A percentile compares a stretch with the other conserved stretches of the same genome.
phyloP scores from a whole-genome alignment of 2,113 vertebrate species.

The Todiramphus chloris region DNA sequence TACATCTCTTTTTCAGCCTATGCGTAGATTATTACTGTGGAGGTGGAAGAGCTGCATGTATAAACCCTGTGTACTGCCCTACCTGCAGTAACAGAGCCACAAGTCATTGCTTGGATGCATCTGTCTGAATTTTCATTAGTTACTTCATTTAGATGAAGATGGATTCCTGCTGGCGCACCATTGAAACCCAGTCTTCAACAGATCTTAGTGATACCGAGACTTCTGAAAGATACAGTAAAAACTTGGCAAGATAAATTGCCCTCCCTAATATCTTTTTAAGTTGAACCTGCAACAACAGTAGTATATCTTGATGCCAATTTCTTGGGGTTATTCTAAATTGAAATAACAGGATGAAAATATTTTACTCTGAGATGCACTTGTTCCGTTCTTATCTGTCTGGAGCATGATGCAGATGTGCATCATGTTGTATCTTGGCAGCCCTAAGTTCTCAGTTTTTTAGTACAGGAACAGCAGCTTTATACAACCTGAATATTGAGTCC shows the following conservation, averaged over 20 bases:
- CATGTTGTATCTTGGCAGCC: background rate
- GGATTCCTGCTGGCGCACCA: background rate
- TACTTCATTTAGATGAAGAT: background rate
- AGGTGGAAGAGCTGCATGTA: background rate
- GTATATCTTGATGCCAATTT: background rate
- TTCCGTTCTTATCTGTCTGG: background rate
- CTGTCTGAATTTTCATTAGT: constrained; percentile 31
- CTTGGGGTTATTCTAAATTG: background rate
- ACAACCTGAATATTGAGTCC: background rate
- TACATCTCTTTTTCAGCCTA: background rate
- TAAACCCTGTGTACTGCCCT: background rate
- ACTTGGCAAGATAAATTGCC: background rate
- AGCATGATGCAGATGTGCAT: background rate
- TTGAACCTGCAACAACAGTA: background rate
- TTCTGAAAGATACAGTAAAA: constrained; percentile 8
- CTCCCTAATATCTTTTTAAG: background rate
- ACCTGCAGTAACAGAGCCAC: background rate
- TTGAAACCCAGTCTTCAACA: background rate
- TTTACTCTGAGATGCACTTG: background rate
- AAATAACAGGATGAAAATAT: background rate
- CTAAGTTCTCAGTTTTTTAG: background rate
- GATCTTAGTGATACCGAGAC: background rate
- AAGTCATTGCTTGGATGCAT: background rate
- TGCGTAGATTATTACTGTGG: background rate
- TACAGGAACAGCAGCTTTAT: background rate